Base-by-base conservation (phyloP, 2,888 invertebrate species). In the Tetranychus truncatus region DNA sequence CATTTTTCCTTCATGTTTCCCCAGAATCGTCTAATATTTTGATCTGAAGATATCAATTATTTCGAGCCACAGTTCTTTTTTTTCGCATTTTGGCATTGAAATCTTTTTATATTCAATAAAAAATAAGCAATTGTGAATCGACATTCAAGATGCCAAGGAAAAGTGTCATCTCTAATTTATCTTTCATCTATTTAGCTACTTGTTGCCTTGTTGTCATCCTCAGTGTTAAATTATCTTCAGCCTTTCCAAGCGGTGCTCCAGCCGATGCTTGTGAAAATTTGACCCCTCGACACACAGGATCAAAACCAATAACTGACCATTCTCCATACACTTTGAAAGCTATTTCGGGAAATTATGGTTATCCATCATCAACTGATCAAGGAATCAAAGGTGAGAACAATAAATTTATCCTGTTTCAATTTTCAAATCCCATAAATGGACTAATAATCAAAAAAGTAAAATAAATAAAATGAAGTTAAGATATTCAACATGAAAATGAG, bases 181-280 rank as follows among this genome's bases (percentile, higher is more conserved):
- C 11, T 55, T 55, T 0, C 55, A 15, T 46, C 3, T 15, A 67
- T 67, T 67, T 67, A n/a, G 6, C n/a, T n/a, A 18, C n/a, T 66
- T 66, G 66, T 66, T 66, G 15, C n/a, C n/a, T 67, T 2, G 21
- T 67, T 67, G 20, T 67, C 9, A 21, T 20, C 8, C 2, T n/a
- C 18, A 67, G 8, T 18, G n/a, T 21, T 67, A 21, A 45, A n/a
- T 72, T 45, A 45, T 45, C 72, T 4, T 18, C 45, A 5, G 15
- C 76, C n/a, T 79, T 79, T 46, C 79, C 79, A 0, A 75, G 76
- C 8, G 78, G 78, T 34, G 79, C 78, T n/a, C 78, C 79, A 44
- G 78, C 77, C 9, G 79, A 79, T 45, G 76, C 77, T 1, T 79
- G 79, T 67, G 78, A 78, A 55, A 77, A 78, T n/a, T 66, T 79